Conservation (phyloP, 2,888 invertebrate genomes). For the Acanthosepion pharaonis region DNA sequence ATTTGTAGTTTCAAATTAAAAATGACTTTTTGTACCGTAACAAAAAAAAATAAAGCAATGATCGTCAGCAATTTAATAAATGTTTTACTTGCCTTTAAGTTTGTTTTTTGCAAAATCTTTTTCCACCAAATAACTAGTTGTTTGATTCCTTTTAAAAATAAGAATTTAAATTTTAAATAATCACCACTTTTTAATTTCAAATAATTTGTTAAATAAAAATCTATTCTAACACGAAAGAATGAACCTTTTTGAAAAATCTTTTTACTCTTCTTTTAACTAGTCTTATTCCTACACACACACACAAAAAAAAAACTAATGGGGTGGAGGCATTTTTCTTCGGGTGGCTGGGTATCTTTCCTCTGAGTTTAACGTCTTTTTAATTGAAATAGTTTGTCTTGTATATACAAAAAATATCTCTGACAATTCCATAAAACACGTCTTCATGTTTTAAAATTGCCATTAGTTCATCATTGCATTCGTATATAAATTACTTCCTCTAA, state of each 20-base stretch:
- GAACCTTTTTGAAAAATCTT: not conserved
- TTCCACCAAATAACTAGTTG: not conserved
- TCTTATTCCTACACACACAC: not conserved
- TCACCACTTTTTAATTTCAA: not conserved
- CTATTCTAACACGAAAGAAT: no score
- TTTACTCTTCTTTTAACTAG: no score
- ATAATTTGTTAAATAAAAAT: no score
- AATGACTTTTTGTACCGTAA: not conserved
- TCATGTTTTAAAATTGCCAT: no score
- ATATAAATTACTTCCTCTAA: no score
- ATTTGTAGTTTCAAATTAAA: not conserved
- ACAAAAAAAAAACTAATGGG: not conserved
- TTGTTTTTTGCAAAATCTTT: not conserved
- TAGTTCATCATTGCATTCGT: no score
- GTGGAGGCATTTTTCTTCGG: not conserved
- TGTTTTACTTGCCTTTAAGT: not conserved
- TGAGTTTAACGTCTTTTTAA: not conserved
- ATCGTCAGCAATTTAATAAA: not conserved
- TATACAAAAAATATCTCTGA: no score
- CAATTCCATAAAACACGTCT: no score
- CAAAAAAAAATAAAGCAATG: not conserved
- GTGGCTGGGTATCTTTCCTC: not conserved
- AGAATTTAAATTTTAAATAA: not conserved
- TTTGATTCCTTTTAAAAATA: not conserved
- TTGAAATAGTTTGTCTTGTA: no score